Base-by-base conservation (phyloP, 2,797 vertebrate genomes). In the Pogoniulus pusillus region DNA sequence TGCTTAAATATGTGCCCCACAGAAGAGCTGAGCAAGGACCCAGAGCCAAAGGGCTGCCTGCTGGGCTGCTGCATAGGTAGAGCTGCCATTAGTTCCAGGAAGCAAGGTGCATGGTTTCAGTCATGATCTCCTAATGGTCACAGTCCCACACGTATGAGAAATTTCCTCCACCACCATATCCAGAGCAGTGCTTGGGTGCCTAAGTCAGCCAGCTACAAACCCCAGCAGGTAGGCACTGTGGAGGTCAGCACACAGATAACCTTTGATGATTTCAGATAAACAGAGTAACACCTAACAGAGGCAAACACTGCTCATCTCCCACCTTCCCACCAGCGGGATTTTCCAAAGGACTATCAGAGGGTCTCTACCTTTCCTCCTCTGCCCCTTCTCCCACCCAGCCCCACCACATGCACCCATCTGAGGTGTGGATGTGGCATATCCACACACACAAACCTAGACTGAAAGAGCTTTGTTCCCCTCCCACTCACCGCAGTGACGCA, bases 91-190 rank as follows among this genome's bases (percentile, higher is more conserved):
- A 95, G 93, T 87, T 95, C 94, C 95, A 97, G 95, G 93, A 97
- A 96, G 89, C 80, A 95, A 97, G 96, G 90, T 96, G 94, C 45
- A 91, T 37, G 82, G 93, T 97, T 97, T 97, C 96, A 88, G 94
- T 93, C 93, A 94, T 94, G 94, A 96, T 94, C 69, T 93, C 95
- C 93, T 85, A 96, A 95, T 90, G 7, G 91, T 93, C 94, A 79
- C 93, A 96, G 96, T 97, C 97, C 96, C 94, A 97, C 97, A 97
- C 96, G 34, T 70, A 96, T 96, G 95, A 97, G 95, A 97, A 95
- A 97, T 81, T 95, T 95, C 96, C 97, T 97, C 95, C 96, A 75
- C 79, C 68, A 15, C 80, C 11, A 2, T 91, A 96, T 96, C 87
- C 53, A 95, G 84, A 92, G 90, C 73, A 71, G 78, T 82, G 87